These are phyloP conservation scores for Lepisosteus osseus DNA, from an alignment of 2,113 vertebrate species.

Conservation along the genomic window DNA sequence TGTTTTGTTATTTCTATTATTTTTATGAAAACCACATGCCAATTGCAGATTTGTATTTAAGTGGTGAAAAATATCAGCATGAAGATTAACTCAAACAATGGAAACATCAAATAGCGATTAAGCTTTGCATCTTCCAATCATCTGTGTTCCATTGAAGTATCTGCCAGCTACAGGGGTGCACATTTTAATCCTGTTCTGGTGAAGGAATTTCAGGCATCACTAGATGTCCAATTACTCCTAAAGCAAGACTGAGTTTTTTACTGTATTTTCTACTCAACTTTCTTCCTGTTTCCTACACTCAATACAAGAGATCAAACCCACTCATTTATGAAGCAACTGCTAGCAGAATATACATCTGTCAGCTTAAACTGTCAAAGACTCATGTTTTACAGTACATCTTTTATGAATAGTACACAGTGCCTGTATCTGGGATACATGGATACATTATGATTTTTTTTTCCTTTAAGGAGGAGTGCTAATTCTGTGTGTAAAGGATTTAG, in stretches of 20 bases:
- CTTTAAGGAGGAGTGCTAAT: not conserved
- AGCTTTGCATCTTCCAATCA: not conserved
- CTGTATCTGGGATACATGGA: not conserved
- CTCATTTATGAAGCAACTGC: slow-evolving; percentile 5
- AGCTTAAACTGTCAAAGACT: slow-evolving; percentile 17
- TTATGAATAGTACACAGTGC: not conserved
- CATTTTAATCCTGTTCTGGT: not conserved
- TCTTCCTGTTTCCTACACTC: not conserved
- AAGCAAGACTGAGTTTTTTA: not conserved
- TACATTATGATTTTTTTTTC: not conserved
- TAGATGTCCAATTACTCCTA: slow-evolving; percentile 12
- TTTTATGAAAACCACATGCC: slow-evolving; percentile 5
- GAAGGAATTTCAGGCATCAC: not conserved
- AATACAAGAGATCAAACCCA: slow-evolving; percentile 17
- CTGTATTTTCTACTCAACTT: not conserved
- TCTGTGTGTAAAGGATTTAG: not conserved
- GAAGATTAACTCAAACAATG: slow-evolving; percentile 5
- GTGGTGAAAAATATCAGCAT: slow-evolving; percentile 2
- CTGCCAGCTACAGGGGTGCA: not conserved
- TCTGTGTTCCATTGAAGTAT: not conserved
- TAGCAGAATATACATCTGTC: slow-evolving; percentile 3
- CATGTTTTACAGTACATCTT: not conserved
- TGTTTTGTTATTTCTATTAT: slow-evolving; percentile 12
- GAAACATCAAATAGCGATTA: not conserved
- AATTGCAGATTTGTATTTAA: slow-evolving; percentile 13